Base-by-base conservation (phyloP, 2,888 invertebrate genomes). In the Napeogenes inachia region DNA sequence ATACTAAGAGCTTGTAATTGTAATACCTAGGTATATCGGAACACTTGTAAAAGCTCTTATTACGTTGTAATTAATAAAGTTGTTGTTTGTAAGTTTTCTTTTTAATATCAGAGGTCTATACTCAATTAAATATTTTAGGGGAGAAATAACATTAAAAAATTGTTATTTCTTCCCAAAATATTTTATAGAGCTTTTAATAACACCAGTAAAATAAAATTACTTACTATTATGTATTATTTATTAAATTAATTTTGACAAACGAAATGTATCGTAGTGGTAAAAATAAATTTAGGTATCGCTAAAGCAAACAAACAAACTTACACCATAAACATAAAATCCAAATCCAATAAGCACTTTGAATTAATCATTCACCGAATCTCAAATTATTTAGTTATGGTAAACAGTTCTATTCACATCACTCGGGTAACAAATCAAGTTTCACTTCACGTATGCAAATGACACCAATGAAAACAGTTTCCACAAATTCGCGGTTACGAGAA, bases 361-460 rank as follows among this genome's bases (percentile, higher is more conserved):
- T 62, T 64, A 65, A 65, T 68, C 69, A 68, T 70, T 68, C 67
- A 71, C 70, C 57, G 65, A 67, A 70, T 70, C 67, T 65, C 64
- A 60, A 66, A 60, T 66, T 63, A 63, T 46, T 60, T 54, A 45
- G 64, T 59, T 59, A 61, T 60, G 60, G 62, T 64, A 60, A 70
- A 70, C 66, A 71, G 73, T 72, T 71, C 70, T 75, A 71, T 74
- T 80, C 81, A 80, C 84, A 85, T 81, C 79, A 81, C 85, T 81
- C 74, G 75, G 73, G 75, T 74, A 78, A 71, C 75, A 79, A 83
- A 81, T 76, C 81, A 78, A 84, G 81, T 84, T 84, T 84, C 87
- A 89, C 87, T 86, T 80, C 82, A 83, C 82, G 78, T 82, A 85
- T 84, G 84, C 73, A 84, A 84, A 85, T 82, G 77, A 79, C 82